Percentiles rank a stretch among this genome's conserved stretches.
phyloP scores from a whole-genome alignment of 1,140 invertebrate genomes.

The Arctopsyche grandis region DNA sequence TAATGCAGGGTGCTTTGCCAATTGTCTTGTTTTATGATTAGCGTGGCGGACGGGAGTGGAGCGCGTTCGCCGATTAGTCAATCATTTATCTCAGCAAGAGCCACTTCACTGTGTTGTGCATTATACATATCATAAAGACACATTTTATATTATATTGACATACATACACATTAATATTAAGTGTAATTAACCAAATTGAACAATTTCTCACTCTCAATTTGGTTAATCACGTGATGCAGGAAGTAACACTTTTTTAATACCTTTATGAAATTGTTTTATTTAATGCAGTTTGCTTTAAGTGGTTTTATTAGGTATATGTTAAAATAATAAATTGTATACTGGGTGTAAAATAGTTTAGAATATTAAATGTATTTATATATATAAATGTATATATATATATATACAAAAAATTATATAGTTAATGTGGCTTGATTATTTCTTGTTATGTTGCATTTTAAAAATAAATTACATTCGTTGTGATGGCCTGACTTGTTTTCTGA shows the following conservation, averaged over 20 bases:
- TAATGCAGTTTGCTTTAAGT: no score
- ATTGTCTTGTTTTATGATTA: slow-evolving; percentile 35
- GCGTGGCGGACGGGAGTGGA: neutral
- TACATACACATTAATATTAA: neutral
- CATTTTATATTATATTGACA: slow-evolving; percentile 9
- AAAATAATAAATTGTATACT: neutral
- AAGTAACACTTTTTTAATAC: no score
- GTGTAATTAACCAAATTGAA: neutral
- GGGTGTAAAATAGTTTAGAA: neutral
- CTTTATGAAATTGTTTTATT: no score
- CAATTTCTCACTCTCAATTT: neutral
- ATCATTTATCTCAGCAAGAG: slow-evolving; percentile 15
- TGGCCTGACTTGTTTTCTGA: neutral
- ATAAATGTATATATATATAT: slow-evolving; percentile 9
- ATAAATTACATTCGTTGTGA: neutral
- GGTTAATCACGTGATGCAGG: neutral
- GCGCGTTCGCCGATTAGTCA: neutral
- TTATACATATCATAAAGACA: slow-evolving; percentile 50
- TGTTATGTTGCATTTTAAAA: neutral
- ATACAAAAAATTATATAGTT: neutral
- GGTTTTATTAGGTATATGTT: no score
- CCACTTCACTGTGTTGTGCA: slow-evolving; percentile 46
- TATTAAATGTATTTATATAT: slow-evolving; percentile 31
- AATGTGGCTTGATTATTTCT: slow-evolving; percentile 4
- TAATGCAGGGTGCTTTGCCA: slow-evolving; percentile 54